Base-by-base conservation (phyloP, 2,888 invertebrate genomes). In the Ecdyonurus torrentis region DNA sequence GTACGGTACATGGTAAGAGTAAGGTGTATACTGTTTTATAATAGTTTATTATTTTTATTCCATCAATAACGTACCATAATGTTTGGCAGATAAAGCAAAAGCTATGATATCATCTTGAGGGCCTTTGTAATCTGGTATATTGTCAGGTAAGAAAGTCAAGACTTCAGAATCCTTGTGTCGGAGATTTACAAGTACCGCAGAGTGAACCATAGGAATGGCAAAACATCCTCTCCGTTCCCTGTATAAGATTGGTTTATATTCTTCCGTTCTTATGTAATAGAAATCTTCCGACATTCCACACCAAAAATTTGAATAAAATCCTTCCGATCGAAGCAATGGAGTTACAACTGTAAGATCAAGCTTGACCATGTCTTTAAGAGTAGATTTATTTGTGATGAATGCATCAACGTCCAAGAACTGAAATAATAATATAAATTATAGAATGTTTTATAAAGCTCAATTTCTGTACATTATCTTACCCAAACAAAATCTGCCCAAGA, bases 271-370 rank as follows among this genome's bases (percentile, higher is more conserved):
- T 67, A 81, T 75, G 71, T 92, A 92, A 72, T 95, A 89, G 72
- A 87, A 93, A 65, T 87, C 81, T 0, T 83, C 79, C 0, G 88
- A 84, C 90, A 97, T 94, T 2, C 89, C 96, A 69, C 89, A 89
- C 97, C 97, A 98, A 75, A 92, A 98, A 74, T 98, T 98, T 20
- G 93, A 92, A 74, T 96, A 97, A 52, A 89, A 74, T 18, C 90
- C 89, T 65, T 91, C 89, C 0, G 94, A 90, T 62, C 84, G 78
- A 25, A 97, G 76, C 86, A 96, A 85, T 0, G 97, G 96, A 0
- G 93, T 87, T 2, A 86, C 83, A 10, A 94, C 78, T 2, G 83
- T 78, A 18, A 82, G 70, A 52, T 82, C 77, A 67, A 86, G 83
- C 0, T 72, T 70, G 0, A 90, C 81, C 23, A 94, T 75, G 60